Evolutionary conservation across 2,888 invertebrate species (phyloP).

Genomic region (Brachyptera risi): DNA sequence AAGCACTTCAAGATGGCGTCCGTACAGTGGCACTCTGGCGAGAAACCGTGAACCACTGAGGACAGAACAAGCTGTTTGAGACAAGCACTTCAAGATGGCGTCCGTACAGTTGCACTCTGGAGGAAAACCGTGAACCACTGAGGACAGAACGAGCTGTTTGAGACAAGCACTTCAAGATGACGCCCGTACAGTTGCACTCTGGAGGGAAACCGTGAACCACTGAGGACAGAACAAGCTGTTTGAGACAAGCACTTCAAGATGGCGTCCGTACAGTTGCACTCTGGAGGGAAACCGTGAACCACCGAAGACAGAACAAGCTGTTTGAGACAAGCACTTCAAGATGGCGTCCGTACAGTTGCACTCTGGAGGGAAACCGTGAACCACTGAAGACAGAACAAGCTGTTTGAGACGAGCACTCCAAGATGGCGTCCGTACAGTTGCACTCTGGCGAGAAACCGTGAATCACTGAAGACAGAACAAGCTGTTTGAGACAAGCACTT

Average conservation of each 20-base stretch:
- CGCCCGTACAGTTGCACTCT: constrained; percentile 36
- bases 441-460: constrained; percentile 33
- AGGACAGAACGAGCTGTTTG: no score
- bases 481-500: no score
- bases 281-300: constrained; percentile 33
- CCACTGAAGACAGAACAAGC: constrained; percentile 38
- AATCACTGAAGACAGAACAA: constrained; percentile 38
- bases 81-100: constrained; percentile 35
- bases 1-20: constrained; percentile 37
- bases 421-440: constrained; percentile 38
- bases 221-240: no score
- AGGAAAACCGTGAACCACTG: constrained; percentile 37
- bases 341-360: constrained; percentile 38
- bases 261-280: constrained; percentile 37
- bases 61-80: no score
- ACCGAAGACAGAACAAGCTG: no score
- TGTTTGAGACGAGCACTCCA: no score
- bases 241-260: no score
- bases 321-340: no score
- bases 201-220: constrained; percentile 36
- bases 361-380: constrained; percentile 33
- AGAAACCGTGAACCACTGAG: constrained; percentile 37
- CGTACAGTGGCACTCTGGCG: constrained; percentile 35
- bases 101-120: constrained; percentile 36
- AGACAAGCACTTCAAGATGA: constrained; percentile 36